Evolutionary conservation across 2,113 vertebrate genomes (phyloP), one percentile per base, ranked within the genome.

Genomic region (Tupaia tana): DNA sequence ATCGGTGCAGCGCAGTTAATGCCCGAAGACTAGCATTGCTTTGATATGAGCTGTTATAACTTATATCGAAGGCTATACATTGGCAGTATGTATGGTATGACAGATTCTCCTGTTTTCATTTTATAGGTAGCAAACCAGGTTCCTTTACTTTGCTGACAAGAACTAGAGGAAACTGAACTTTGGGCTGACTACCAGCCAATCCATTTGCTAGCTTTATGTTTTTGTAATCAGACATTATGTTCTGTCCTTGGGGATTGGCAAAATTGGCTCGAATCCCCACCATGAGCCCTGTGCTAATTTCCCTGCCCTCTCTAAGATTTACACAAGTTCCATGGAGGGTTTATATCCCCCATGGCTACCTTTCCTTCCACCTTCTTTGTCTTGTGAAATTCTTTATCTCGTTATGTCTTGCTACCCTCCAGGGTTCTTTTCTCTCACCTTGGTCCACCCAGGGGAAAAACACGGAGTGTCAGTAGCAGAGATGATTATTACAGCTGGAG

Each of bases 201-300:
- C 1, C n/a, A 88, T 92, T 81, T 89, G 54, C 87, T 93, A 79
- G 81, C 83, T 89, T 94, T 70, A 20, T 83, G 58, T 13, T 79
- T 90, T 90, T 81, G 58, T 96, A 93, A 84, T 34, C 81, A 95
- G 84, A 94, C 29, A 84, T 94, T 95, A 89, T 79, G 80, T 58
- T 7, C 12, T 69, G 18, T 63, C 74, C 83, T 96, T 84, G 77
- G 96, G 96, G 93, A 96, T 87, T 79, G 89, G 84, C n/a, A 80
- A 83, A 94, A 93, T 52, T 89, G 89, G 56, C 75, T 84, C 83
- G 25, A n/a, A 89, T 94, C 27, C 86, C 56, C 8, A 70, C 10
- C 89, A 5, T 6, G 34, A 93, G 67, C 81, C 54, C 22, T 89
- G 22, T n/a, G 27, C 14, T 93, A 86, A 81, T 89, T 58, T 89